phyloP scores from a whole-genome alignment of 2,888 invertebrate species.

The Seladonia tumulorum region DNA sequence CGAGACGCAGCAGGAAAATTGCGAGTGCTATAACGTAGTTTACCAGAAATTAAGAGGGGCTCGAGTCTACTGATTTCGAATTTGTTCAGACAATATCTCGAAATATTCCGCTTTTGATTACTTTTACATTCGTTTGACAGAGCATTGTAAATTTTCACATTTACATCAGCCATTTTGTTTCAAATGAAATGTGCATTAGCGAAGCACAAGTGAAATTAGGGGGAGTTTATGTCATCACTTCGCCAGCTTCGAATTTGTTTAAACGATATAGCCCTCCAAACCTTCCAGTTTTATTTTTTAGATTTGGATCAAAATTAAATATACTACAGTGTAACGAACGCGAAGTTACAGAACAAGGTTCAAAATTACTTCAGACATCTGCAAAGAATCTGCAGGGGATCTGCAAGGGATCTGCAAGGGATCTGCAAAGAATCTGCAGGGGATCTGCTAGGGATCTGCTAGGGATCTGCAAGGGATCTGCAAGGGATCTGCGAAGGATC shows the following conservation, averaged over 20 bases:
- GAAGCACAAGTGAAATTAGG: background rate
- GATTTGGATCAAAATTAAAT: no score
- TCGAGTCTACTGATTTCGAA: background rate
- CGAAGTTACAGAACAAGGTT: no score
- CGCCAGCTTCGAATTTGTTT: background rate
- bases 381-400: no score
- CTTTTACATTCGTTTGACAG: background rate
- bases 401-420: background rate
- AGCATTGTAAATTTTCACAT: background rate
- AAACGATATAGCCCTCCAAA: background rate
- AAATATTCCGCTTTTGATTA: background rate
- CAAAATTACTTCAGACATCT: no score
- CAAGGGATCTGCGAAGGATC: background rate
- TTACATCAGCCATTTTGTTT: background rate
- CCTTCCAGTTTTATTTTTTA: background rate
- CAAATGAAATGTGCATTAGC: background rate
- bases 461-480: no score
- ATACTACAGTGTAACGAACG: no score
- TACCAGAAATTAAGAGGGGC: background rate
- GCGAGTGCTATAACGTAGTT: background rate
- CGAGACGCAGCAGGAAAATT: background rate
- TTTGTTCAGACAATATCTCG: background rate
- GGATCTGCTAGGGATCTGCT: background rate
- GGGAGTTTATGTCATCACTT: background rate
- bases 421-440: background rate